Conservation (phyloP, 2,888 invertebrate genomes). For the Chrysolina haemoptera region DNA sequence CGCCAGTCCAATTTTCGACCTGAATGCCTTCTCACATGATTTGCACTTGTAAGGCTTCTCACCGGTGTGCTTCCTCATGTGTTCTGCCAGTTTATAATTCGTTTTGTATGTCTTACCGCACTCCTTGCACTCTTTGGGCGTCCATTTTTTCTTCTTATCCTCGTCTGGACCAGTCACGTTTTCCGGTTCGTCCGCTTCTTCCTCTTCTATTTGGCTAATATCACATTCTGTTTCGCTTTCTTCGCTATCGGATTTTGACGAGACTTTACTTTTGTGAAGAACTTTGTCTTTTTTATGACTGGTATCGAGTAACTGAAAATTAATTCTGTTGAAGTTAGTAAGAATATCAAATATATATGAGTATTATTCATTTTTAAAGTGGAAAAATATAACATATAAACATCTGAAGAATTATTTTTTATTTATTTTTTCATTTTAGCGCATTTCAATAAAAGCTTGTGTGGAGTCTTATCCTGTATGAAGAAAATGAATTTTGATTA, state of each 20-base stretch:
- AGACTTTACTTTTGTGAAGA: conserved; percentile 39
- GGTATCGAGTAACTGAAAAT: conserved; percentile 32
- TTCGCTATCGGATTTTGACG: conserved; percentile 52
- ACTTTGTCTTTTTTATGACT: conserved; percentile 48
- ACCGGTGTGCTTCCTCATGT: conserved; percentile 75
- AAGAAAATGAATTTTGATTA: no score
- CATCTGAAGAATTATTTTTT: no score
- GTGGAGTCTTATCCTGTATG: no score
- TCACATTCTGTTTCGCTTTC: conserved; percentile 53
- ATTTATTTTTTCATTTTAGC: no score
- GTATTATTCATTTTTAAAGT: no score
- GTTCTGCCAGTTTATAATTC: conserved; percentile 75
- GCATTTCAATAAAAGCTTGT: no score
- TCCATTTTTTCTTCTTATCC: conserved; percentile 60
- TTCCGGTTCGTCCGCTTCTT: conserved; percentile 46
- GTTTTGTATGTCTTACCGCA: conserved; percentile 75
- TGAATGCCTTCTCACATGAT: conserved; percentile 74
- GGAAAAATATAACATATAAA: no score
- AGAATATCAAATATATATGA: background rate
- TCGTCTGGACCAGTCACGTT: conserved; percentile 28
- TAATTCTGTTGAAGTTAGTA: background rate
- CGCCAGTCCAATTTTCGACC: conserved; percentile 75
- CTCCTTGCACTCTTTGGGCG: conserved; percentile 72
- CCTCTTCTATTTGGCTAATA: conserved; percentile 52
- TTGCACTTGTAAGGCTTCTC: conserved; percentile 75